These are phyloP conservation scores for Python bivittatus DNA, from an alignment of 2,113 vertebrate genomes.

Conservation along the genomic window DNA sequence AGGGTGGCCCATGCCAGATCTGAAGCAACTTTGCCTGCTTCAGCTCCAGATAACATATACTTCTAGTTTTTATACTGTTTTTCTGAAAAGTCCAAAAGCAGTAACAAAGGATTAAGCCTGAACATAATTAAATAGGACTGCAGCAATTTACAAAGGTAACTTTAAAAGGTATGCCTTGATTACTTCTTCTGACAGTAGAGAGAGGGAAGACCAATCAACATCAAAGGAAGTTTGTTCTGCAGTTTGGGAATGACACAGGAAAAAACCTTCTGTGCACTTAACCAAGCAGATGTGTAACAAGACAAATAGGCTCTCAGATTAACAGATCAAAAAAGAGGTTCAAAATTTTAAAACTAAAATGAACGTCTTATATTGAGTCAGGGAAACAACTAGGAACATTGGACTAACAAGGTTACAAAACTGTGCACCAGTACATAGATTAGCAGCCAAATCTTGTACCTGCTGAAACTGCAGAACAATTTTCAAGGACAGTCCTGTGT, in stretches of 20 bases:
- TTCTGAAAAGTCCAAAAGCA: too few species aligned
- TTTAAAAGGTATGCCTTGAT: background rate
- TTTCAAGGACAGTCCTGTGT: background rate
- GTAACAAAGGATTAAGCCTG: too few species aligned
- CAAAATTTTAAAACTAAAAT: background rate
- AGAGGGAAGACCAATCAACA: background rate
- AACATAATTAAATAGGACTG: too few species aligned
- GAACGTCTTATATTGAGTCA: background rate
- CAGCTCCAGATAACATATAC: too few species aligned
- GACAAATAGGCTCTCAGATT: background rate
- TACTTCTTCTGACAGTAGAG: background rate
- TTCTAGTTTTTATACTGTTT: too few species aligned
- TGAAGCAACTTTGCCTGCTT: too few species aligned
- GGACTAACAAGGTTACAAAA: background rate
- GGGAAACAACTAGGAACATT: background rate
- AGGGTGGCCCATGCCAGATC: too few species aligned
- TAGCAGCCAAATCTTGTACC: background rate
- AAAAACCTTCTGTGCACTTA: background rate
- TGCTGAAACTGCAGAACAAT: background rate
- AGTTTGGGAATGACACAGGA: background rate
- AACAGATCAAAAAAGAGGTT: background rate
- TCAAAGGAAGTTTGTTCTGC: background rate
- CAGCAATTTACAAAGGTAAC: background rate
- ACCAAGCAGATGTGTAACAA: background rate
- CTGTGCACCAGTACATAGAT: background rate